These are phyloP conservation scores for Achroia grisella DNA, from an alignment of 1,140 invertebrate genomes.

Conservation along the genomic window DNA sequence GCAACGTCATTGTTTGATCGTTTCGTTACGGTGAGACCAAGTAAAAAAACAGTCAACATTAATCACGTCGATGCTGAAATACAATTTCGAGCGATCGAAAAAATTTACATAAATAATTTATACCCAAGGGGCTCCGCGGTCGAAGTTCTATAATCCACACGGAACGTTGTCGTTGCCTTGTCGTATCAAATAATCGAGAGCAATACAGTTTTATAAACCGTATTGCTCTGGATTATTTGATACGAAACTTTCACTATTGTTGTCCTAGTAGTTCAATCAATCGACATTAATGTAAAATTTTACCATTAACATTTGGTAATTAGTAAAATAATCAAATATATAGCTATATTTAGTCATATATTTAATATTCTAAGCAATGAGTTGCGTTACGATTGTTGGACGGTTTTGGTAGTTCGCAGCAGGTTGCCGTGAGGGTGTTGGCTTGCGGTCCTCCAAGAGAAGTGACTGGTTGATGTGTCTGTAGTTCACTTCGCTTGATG, in stretches of 20 bases:
- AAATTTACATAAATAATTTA: conserved; percentile 72
- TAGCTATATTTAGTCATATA: too few species aligned
- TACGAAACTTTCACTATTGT: conserved; percentile 7
- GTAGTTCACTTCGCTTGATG: conserved; percentile 31
- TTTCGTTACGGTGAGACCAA: conserved; percentile 59
- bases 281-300: background rate
- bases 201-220: too few species aligned
- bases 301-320: background rate
- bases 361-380: background rate
- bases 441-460: conserved; percentile 34
- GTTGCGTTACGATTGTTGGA: background rate
- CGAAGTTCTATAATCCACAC: conserved; percentile 38
- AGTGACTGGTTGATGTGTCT: conserved; percentile 30
- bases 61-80: conserved; percentile 67
- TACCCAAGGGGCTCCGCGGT: conserved; percentile 41
- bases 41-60: conserved; percentile 67
- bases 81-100: conserved; percentile 64
- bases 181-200: too few species aligned
- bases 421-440: conserved; percentile 34
- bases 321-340: background rate
- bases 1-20: conserved; percentile 62
- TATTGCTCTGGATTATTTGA: conserved; percentile 19
- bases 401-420: conserved; percentile 29
- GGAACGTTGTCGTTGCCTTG: conserved; percentile 6
- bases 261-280: conserved; percentile 3